These are phyloP conservation scores for Chunga burmeisteri DNA, from an alignment of 2,113 vertebrate genomes.

Conservation along the genomic window DNA sequence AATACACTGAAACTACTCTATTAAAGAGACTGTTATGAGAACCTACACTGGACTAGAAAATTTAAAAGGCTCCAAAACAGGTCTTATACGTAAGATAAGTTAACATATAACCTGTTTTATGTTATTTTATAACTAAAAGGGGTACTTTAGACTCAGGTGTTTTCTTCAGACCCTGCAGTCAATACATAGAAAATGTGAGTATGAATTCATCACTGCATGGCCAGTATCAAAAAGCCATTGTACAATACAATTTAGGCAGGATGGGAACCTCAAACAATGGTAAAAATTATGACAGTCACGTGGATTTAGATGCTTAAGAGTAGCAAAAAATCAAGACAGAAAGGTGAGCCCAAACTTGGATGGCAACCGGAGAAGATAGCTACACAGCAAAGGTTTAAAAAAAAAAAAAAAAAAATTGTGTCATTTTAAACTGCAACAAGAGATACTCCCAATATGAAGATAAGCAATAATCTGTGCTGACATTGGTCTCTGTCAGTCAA, in stretches of 20 bases:
- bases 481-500: neutral
- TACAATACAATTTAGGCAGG: neutral
- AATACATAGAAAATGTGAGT: neutral
- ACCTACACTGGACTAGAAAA: neutral
- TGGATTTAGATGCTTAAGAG: neutral
- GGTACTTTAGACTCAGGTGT: neutral
- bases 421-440: neutral
- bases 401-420: neutral
- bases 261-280: neutral
- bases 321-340: neutral
- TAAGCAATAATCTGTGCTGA: neutral
- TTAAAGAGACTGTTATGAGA: neutral
- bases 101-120: neutral
- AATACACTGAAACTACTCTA: neutral
- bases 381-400: neutral
- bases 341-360: neutral
- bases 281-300: neutral
- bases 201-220: neutral
- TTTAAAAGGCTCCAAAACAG: neutral
- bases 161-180: neutral
- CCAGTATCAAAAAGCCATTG: neutral
- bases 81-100: neutral
- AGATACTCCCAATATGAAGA: neutral
- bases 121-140: neutral
- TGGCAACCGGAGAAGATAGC: neutral